These are phyloP conservation scores for Callocephalon fimbriatum DNA, from an alignment of 2,113 vertebrate species.

Conservation along the genomic window DNA sequence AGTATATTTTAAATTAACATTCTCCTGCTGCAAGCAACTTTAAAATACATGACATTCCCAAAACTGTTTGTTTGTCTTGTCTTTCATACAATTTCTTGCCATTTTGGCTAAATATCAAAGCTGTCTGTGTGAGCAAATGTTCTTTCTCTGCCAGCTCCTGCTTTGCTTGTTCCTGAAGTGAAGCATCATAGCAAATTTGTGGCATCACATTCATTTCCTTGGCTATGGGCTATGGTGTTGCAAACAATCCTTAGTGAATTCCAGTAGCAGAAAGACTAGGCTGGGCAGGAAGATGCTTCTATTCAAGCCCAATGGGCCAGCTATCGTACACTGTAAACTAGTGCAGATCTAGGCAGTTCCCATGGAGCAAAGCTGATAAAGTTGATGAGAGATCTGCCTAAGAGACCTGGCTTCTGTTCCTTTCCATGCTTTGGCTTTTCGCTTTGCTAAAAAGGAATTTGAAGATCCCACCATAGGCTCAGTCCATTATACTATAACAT, in stretches of 20 bases:
- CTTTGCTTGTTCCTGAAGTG: constrained; percentile 67
- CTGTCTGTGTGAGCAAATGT: constrained; percentile 68
- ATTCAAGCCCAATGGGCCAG: neutral
- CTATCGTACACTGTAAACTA: neutral
- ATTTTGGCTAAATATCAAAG: constrained; percentile 68
- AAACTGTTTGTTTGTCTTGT: constrained; percentile 70
- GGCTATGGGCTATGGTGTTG: constrained; percentile 44
- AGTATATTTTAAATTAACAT: constrained; percentile 16
- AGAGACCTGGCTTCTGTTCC: neutral
- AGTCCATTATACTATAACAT: neutral
- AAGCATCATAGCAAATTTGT: constrained; percentile 61
- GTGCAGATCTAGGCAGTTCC: neutral
- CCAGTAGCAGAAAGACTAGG: neutral
- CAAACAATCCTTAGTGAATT: constrained; percentile 2
- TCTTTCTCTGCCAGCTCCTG: constrained; percentile 64
- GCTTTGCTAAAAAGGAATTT: neutral
- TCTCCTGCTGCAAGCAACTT: constrained; percentile 31
- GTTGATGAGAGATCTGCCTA: neutral
- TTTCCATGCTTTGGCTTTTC: neutral
- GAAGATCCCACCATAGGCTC: neutral
- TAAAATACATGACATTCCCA: constrained; percentile 27
- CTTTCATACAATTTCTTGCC: constrained; percentile 65
- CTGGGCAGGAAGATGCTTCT: constrained; percentile 28
- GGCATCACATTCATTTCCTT: constrained; percentile 58
- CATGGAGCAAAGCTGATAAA: neutral